Evolutionary conservation across 2,888 invertebrate species (phyloP).

Genomic region (Chrysomela aeneicollis): DNA sequence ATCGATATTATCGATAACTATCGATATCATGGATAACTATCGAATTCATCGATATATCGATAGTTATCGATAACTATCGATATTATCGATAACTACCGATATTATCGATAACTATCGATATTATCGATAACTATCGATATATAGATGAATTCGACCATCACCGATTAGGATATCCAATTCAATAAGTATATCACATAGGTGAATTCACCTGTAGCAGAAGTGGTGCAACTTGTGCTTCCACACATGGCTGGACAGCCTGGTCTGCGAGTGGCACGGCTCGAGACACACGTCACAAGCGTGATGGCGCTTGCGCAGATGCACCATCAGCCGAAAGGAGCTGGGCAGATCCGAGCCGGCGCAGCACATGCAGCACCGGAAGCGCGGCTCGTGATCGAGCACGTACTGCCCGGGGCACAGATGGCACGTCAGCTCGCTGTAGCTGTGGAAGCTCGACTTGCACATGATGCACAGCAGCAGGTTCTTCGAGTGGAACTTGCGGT

Average conservation of each 20-base stretch:
- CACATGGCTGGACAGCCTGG: conserved; percentile 83
- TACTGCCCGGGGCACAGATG: conserved; percentile 86
- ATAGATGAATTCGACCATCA: no score
- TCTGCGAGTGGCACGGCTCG: conserved; percentile 81
- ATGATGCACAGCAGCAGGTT: conserved; percentile 83
- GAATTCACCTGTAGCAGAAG: conserved; percentile 86
- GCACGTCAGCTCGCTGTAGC: conserved; percentile 86
- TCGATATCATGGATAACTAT: no score
- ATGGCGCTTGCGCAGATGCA: conserved; percentile 84
- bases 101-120: no score
- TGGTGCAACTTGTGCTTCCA: conserved; percentile 92
- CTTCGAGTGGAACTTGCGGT: conserved; percentile 86
- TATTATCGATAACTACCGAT: no score
- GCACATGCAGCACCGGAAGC: conserved; percentile 85
- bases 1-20: no score
- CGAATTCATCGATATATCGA: no score
- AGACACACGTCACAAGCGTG: conserved; percentile 88
- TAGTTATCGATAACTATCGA: no score
- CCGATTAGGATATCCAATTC: no score
- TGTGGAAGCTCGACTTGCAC: conserved; percentile 88
- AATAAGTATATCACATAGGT: no score
- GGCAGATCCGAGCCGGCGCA: conserved; percentile 77
- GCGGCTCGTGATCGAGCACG: conserved; percentile 69
- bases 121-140: no score
- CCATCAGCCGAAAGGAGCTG: conserved; percentile 89